A percentile compares a stretch with the other conserved stretches of the same genome.
Conservation (phyloP, 2,113 vertebrate species). For the Oostethus manadensis region DNA sequence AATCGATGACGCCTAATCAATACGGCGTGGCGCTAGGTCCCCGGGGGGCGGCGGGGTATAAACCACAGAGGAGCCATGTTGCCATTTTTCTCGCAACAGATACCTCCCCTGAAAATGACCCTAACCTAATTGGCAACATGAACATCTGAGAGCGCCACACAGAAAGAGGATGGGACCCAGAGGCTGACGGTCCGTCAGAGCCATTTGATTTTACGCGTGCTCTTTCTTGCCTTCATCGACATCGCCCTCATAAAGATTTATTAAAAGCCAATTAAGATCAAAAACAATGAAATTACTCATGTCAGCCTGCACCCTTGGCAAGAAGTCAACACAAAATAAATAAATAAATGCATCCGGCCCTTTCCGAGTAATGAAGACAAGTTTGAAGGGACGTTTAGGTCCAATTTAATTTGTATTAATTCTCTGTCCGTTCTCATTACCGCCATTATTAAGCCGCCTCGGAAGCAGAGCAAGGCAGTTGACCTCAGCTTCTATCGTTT, state of each 20-base stretch:
- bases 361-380: conserved; percentile 73
- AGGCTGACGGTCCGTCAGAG: conserved; percentile 43
- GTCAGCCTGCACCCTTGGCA: conserved; percentile 42
- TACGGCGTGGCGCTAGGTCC: conserved; percentile 65
- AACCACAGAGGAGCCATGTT: conserved; percentile 40
- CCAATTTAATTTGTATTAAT: conserved; percentile 73
- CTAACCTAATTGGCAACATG: conserved; percentile 56
- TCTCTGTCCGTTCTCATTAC: conserved; percentile 67
- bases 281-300: conserved; percentile 59
- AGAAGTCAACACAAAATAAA: conserved; percentile 52
- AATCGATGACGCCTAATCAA: conserved; percentile 70
- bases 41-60: no score
- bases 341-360: conserved; percentile 43
- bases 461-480: conserved; percentile 57
- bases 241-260: conserved; percentile 41
- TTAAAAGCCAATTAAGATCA: conserved; percentile 57
- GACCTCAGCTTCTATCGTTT: conserved; percentile 55
- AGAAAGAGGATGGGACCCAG: conserved; percentile 13
- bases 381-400: conserved; percentile 60
- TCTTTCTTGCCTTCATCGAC: conserved; percentile 29
- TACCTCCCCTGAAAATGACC: conserved; percentile 53
- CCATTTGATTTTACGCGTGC: conserved; percentile 42
- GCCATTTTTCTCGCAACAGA: conserved; percentile 52
- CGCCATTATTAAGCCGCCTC: conserved; percentile 62
- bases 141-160: conserved; percentile 35